Percentiles rank a stretch among this genome's conserved stretches.
Conservation (phyloP, 1,140 invertebrate genomes). For the Geopemphigus sp. region DNA sequence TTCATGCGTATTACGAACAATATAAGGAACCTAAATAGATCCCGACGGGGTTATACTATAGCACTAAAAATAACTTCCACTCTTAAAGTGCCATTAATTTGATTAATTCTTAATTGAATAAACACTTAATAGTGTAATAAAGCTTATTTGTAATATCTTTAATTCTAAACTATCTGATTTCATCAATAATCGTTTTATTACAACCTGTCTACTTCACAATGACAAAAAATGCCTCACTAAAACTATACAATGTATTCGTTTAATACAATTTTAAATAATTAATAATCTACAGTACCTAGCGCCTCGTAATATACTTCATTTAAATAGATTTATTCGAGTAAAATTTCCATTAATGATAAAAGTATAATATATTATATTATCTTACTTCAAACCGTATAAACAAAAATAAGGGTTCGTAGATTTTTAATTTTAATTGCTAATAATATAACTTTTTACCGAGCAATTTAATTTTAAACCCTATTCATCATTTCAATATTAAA, state of each 20-base stretch:
- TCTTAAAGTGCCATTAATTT: not conserved
- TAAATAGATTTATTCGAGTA: too few relatives aligned
- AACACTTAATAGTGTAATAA: not conserved
- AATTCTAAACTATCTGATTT: not conserved
- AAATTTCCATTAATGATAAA: too few relatives aligned
- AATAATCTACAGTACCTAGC: not conserved
- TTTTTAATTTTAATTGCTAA: too few relatives aligned
- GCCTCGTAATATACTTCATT: too few relatives aligned
- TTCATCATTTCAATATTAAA: too few relatives aligned
- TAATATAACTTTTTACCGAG: too few relatives aligned
- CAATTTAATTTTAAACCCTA: too few relatives aligned
- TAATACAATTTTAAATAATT: too few relatives aligned
- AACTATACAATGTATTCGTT: too few relatives aligned
- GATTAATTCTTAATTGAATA: slow-evolving; percentile 17
- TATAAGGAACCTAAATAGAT: not conserved
- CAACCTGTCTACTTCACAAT: not conserved
- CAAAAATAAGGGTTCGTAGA: too few relatives aligned
- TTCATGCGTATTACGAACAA: not conserved
- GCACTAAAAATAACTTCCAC: not conserved
- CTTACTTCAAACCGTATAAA: too few relatives aligned
- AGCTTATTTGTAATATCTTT: not conserved
- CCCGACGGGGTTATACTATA: not conserved
- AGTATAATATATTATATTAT: too few relatives aligned
- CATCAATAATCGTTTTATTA: not conserved
- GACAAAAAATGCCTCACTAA: not conserved